Base-by-base conservation (phyloP, 2,113 vertebrate genomes). In the Gila orcuttii region DNA sequence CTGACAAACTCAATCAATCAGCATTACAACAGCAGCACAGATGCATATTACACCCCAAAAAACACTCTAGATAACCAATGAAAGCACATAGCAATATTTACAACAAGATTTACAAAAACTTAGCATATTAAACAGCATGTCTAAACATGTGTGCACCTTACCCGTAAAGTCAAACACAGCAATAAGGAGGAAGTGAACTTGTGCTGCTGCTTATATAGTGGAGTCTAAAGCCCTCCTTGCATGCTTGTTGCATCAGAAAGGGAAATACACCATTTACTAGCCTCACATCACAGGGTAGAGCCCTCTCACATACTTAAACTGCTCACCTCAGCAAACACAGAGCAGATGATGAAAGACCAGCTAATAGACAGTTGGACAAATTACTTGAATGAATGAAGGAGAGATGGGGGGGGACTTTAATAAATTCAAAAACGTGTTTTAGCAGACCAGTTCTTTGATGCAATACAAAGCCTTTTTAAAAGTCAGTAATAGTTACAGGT, bases 171-270 rank as follows among this genome's bases (percentile, higher is more conserved):
- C 28, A 47, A 50, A 55, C 23, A 69, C 73, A 86, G 69, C 66
- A 84, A 85, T 71, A 68, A 59, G 11, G 36, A 81, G 33, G 62
- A 21, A 52, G 7, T 2, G 68, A 39, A 28, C 19, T n/a, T 25
- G 60, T 64, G 25, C 66, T 12, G 57, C 45, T 88, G 57, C 45
- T 88, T 88, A 87, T 88, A 89, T 85, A 90, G 28, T 31, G 50
- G 8, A 86, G 55, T 19, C 28, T 79, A 31, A 50, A 62, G 31
- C 13, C 19, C 79, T 50, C 36, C 74, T 91, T 91, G 82, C 89
- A 87, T 25, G 69, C 62, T 15, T 79, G 85, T 91, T 91, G 88
- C 89, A 90, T 91, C 91, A 91, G 91, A 85, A 88, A 59, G 42
- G 79, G 79, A 80, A 83, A 87, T 84, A 3, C 66, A 88, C 87